Base-by-base conservation (phyloP, 30 jellyfish, hydroid and myxozoan species). In the Hydra vulgaris region DNA sequence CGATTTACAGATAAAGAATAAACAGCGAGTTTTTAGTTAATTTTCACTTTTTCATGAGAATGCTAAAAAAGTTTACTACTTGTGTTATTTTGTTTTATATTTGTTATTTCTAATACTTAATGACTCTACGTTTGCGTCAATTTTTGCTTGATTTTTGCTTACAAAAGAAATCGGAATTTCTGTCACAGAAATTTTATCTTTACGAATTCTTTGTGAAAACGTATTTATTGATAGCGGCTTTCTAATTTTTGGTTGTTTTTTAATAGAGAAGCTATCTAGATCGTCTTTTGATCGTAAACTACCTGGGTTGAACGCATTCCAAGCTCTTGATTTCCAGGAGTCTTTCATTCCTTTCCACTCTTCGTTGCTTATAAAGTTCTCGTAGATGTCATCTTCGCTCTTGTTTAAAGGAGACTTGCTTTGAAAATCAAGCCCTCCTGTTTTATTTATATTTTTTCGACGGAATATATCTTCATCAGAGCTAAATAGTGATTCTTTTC, bases 201-300 rank as follows among this genome's bases (percentile, higher is more conserved):
- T 40, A 40, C 61, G 61, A 12, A 40, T 40, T 40, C 12, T 40
- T 12, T 40, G 61, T 40, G 61, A 40, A 40, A 40, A 40, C 5
- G 61, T 40, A 12, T 40, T 40, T 12, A 12, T 40, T 40, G 61
- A 40, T 40, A 40, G 12, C 12, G 61, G 61, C 27, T 68, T 68
- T 68, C 75, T 68, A 23, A 68, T 68, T 15, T 68, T 68, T 68
- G 75, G 75, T 16, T 68, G 75, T 68, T 15, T 68, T 15, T 68
- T 68, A 3, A 68, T 5, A 68, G 27, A 68, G 7, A n/a, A n/a
- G 8, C 27, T 23, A 20, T n/a, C 75, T 3, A 40, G 61, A 16
- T 23, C 27, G 27, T 68, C 75, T 68, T 68, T 68, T 3, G 75
- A 68, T 7, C 75, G 25, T 23, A 68, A 68, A 15, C 75, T 68